These are phyloP conservation scores for Aelia acuminata DNA, from an alignment of 2,888 invertebrate species.

Conservation along the genomic window DNA sequence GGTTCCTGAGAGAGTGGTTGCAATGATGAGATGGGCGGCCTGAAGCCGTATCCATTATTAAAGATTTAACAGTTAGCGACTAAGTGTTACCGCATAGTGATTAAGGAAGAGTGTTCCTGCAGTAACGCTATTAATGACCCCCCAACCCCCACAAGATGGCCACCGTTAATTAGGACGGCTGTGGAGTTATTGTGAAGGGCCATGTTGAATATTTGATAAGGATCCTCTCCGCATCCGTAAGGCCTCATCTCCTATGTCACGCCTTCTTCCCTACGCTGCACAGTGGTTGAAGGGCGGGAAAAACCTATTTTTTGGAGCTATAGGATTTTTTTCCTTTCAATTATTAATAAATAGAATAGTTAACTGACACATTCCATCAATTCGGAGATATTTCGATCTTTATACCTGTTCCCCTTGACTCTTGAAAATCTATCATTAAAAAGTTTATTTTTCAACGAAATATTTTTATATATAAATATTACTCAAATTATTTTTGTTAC, in stretches of 20 bases:
- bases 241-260: background rate
- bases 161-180: slow-evolving; percentile 23
- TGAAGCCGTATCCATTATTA: slow-evolving; percentile 31
- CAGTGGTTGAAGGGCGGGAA: too few species aligned
- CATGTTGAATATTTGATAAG: slow-evolving; percentile 11
- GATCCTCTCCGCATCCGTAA: slow-evolving; percentile 5
- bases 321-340: too few species aligned
- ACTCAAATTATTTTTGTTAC: too few species aligned
- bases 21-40: background rate
- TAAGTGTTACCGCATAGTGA: slow-evolving; percentile 56
- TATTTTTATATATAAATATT: too few species aligned
- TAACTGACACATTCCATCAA: too few species aligned
- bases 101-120: slow-evolving; percentile 56
- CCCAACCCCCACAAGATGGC: background rate
- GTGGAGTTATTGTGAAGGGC: slow-evolving; percentile 50
- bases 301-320: too few species aligned
- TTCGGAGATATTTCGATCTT: too few species aligned
- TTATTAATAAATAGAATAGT: too few species aligned
- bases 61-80: slow-evolving; percentile 54
- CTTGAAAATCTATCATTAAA: too few species aligned
- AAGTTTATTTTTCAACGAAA: too few species aligned
- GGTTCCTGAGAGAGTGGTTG: background rate
- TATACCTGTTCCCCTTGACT: too few species aligned
- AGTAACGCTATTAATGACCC: slow-evolving; percentile 45
- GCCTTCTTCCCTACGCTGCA: background rate